Base-by-base conservation (phyloP, 53 echinoderm and acorn worm genomes). In the Mesocentrotus franciscanus region DNA sequence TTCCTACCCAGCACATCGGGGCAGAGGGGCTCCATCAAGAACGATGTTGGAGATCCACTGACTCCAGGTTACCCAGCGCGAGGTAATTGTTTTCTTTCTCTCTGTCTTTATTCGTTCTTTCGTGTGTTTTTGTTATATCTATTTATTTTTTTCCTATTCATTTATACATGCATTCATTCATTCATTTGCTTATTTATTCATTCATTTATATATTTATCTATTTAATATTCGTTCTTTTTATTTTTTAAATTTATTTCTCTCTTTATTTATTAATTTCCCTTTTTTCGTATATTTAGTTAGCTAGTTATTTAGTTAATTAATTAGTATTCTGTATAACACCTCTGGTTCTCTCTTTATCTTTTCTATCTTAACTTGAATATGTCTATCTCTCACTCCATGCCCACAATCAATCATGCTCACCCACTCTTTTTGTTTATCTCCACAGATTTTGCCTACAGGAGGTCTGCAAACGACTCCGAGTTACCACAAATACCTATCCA, bases 41-140 rank as follows among this genome's bases (percentile, higher is more conserved):
- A 61, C 4, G 95, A 95, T n/a, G 36, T 74, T 18, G 97, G 96
- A 2, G 97, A 97, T 90, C 97, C 97, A 0, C 84, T 96, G 22
- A 96, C 96, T 15, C 97, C 95, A 15, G 96, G 96, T 20, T 97
- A 97, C 81, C 97, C 97, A 7, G 61, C 97, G 3, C 96, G 78
- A 94, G 97, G 97, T 97, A 95, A 39, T 49, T 49, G 0, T 6
- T 76, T 8, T 4, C 68, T 24, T 20, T 24, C 24, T 68, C 26
- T 68, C 68, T 68, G 68, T 56, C 12, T 56, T 33, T 15, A 55
- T 60, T 32, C 75, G 2, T 32, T 75, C 29, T 9, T 24, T 49
- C 0, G 22, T 68, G 18, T n/a, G n/a, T 62, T 4, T 18, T 62
- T 18, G 1, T 20, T 68, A 4, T 68, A 2, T 68, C 22, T 68